Conservation (phyloP, 2,797 vertebrate genomes). For the Micrastur ruficollis region DNA sequence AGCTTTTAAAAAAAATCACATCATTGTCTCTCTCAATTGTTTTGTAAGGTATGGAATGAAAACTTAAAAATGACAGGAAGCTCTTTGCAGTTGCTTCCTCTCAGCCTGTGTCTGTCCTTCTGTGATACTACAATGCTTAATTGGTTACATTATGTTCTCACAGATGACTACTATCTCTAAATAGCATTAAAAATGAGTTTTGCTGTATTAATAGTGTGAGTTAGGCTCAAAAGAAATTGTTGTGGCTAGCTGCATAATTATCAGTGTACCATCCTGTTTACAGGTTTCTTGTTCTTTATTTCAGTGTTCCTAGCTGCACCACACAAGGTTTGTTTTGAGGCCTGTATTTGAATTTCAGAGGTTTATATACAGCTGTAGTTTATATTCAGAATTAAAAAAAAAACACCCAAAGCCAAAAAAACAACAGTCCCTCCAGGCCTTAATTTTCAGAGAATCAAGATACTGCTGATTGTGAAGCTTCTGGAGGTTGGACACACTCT, state of each 20-base stretch:
- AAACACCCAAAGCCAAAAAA: neutral
- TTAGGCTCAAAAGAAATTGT: neutral
- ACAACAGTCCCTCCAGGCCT: neutral
- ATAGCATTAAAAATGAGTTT: neutral
- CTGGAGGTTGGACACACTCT: neutral
- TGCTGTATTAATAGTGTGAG: neutral
- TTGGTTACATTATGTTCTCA: neutral
- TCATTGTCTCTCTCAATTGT: neutral
- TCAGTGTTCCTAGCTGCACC: neutral
- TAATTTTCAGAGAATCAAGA: neutral
- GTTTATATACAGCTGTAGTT: neutral
- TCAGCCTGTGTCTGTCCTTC: neutral
- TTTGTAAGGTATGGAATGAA: neutral
- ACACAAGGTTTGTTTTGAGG: neutral
- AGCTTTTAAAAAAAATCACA: neutral
- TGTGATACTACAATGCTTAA: neutral
- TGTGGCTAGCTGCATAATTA: neutral
- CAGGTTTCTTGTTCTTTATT: neutral
- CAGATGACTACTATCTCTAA: neutral
- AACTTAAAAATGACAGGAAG: neutral
- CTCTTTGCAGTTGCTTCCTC: neutral
- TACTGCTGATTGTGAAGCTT: neutral
- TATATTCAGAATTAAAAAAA: neutral
- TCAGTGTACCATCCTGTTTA: neutral
- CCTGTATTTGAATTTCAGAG: neutral